These are phyloP conservation scores for Agelaius phoeniceus DNA, from an alignment of 2,113 vertebrate species.

Conservation along the genomic window DNA sequence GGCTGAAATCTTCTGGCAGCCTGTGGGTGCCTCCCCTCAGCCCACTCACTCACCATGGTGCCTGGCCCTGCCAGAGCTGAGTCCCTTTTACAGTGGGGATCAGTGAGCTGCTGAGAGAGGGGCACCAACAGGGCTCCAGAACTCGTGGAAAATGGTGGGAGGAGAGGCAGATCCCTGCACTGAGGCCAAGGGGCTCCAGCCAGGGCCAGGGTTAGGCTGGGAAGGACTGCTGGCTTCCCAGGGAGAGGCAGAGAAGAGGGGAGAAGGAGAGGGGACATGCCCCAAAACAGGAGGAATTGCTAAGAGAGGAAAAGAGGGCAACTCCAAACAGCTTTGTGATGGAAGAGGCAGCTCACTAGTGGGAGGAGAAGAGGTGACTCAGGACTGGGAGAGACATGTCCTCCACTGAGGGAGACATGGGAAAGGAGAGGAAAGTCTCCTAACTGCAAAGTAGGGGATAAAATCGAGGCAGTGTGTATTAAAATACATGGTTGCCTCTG, in stretches of 20 bases:
- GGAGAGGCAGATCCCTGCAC: background rate
- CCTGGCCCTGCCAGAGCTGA: background rate
- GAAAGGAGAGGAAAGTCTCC: background rate
- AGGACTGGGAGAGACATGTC: background rate
- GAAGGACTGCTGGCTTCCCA: background rate
- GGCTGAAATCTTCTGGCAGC: background rate
- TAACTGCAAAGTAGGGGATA: background rate
- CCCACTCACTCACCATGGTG: rapidly evolving
- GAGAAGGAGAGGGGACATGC: background rate
- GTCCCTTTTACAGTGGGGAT: background rate
- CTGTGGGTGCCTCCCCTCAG: background rate
- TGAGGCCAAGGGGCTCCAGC: background rate
- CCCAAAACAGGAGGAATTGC: background rate
- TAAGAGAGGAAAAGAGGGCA: background rate
- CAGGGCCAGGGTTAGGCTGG: background rate
- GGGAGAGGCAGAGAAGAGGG: background rate
- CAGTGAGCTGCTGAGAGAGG: background rate
- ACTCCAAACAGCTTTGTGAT: background rate
- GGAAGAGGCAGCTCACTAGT: background rate
- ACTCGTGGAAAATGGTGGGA: background rate
- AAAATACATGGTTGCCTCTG: background rate
- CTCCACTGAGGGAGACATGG: background rate
- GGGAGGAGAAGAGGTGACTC: background rate
- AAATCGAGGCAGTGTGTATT: background rate
- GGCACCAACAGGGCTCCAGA: background rate